Base-by-base conservation (phyloP, 2,888 invertebrate species). In the Sylvicola cinctus region DNA sequence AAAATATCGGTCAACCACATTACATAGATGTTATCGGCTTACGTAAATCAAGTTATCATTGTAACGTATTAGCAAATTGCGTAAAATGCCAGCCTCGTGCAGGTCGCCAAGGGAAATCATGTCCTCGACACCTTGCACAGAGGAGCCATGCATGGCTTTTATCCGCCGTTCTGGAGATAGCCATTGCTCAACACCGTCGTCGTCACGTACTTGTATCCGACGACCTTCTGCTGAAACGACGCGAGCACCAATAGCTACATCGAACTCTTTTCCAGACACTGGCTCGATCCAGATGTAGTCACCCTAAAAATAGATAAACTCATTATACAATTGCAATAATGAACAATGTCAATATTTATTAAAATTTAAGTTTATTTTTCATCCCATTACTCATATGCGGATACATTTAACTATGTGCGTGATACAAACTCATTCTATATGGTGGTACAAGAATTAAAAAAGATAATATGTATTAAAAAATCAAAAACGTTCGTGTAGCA, bases 41-140 rank as follows among this genome's bases (percentile, higher is more conserved):
- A 93, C 93, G 61, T 95, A 95, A 49, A 95, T 91, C 31, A 79
- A 56, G 55, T 87, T 79, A 45, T 80, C 73, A 46, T 70, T 73
- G 58, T 93, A 95, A 45, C 95, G 68, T 46, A 84, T 73, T 48
- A 85, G 78, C 36, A 95, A 65, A 60, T 95, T 95, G 36, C 87
- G 66, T 27, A 95, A 63, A 41, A 95, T 91, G 3, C 90, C 85
- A 47, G 85, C 83, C 51, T 95, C 95, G 54, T 93, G 88, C 30
- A 95, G 65, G 55, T 95, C 95, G 2, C 88, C 90, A 27, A 95
- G 62, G 23, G 79, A 79, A 45, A 93, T 93, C 91, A 95, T 91
- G 53, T 95, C 93, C 49, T 91, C 90, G 11, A 91, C 87, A 17
- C 83, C 81, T 37, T 66, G 62, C 32, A 77, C 63, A 2, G 85